These are phyloP conservation scores for Platanista minor DNA, from an alignment of 2,113 vertebrate species.

Conservation along the genomic window DNA sequence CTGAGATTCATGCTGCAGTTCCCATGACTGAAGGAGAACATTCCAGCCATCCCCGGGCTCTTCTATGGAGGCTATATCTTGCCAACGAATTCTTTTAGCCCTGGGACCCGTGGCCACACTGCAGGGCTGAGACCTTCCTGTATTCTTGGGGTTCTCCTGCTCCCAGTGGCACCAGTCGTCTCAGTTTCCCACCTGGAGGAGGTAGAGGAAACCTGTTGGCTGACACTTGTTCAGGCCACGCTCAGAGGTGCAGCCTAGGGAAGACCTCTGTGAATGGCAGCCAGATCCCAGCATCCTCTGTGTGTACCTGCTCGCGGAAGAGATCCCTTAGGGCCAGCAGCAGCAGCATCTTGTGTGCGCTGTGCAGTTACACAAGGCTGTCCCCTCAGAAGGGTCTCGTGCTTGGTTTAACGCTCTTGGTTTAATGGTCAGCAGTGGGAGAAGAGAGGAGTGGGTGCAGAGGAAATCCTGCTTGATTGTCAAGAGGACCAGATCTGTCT, in stretches of 20 bases:
- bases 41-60: neutral
- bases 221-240: neutral
- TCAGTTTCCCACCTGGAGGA: neutral
- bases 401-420: neutral
- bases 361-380: neutral
- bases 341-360: fast-evolving
- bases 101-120: fast-evolving
- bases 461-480: neutral
- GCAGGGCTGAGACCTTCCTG: neutral
- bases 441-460: too few relatives aligned
- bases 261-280: neutral
- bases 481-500: neutral
- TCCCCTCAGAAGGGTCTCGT: neutral
- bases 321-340: neutral
- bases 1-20: neutral
- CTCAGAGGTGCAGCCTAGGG: neutral
- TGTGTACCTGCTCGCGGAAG: neutral
- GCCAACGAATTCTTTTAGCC: neutral
- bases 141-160: neutral
- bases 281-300: neutral
- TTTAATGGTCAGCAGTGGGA: neutral
- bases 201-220: neutral
- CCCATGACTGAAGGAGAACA: neutral
- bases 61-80: fast-evolving
- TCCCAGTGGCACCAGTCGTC: neutral